These are phyloP conservation scores for Paracentrotus lividus DNA, from an alignment of 53 echinoderm and acorn worm genomes.

Conservation along the genomic window DNA sequence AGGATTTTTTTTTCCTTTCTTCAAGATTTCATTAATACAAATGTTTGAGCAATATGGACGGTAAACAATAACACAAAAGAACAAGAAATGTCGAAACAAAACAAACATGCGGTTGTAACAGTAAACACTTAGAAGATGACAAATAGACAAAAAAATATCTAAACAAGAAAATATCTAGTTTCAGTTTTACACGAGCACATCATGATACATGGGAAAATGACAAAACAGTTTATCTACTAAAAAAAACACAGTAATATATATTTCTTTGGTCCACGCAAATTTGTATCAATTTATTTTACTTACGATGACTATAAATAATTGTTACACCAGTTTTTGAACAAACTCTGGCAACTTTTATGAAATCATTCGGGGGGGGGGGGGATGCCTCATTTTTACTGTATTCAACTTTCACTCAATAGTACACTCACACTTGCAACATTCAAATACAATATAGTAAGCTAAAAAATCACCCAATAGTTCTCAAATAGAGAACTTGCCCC, in stretches of 20 bases:
- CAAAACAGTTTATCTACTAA: not conserved
- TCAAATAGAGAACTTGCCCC: not conserved
- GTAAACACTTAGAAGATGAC: not conserved
- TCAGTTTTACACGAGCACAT: not conserved
- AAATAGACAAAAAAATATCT: not conserved
- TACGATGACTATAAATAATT: not conserved
- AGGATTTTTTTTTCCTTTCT: not conserved
- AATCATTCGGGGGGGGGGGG: too few relatives aligned
- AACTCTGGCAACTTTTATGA: not conserved
- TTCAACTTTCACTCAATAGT: not conserved
- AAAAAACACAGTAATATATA: not conserved
- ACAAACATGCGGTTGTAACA: slow-evolving; percentile 9
- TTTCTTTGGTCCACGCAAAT: slow-evolving; percentile 32
- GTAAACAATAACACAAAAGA: slow-evolving; percentile 6
- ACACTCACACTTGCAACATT: not conserved
- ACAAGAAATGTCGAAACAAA: not conserved
- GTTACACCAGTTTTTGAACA: not conserved
- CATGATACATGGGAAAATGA: not conserved
- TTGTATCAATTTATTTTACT: not conserved
- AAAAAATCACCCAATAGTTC: not conserved
- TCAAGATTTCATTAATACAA: not conserved
- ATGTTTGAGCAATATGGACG: not conserved
- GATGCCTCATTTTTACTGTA: too few relatives aligned
- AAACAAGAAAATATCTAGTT: not conserved
- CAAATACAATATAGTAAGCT: not conserved